These are phyloP conservation scores for Papilio polytes DNA, from an alignment of 1,140 invertebrate species.

Conservation along the genomic window DNA sequence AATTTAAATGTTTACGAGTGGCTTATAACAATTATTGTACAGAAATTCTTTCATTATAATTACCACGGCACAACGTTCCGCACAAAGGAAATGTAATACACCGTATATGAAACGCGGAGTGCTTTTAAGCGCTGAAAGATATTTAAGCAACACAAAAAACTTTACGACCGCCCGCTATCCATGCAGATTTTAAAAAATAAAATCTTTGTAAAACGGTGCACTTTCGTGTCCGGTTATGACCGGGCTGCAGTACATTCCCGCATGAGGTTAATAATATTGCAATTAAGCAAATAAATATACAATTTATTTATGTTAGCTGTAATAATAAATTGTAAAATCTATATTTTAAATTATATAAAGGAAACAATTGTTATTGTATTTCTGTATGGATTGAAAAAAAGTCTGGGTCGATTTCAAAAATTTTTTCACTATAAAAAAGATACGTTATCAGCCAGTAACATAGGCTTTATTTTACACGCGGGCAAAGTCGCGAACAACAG, in stretches of 20 bases:
- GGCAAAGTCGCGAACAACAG: no score
- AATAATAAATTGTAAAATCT: no score
- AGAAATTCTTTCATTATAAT: constrained; percentile 35
- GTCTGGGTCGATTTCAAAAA: no score
- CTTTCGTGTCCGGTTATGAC: constrained; percentile 12
- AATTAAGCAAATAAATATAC: not conserved
- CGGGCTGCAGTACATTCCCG: not conserved
- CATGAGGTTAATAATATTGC: not conserved
- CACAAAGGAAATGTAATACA: constrained; percentile 31
- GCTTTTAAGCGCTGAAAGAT: constrained; percentile 37
- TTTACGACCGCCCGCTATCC: constrained; percentile 30
- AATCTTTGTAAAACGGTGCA: constrained; percentile 21
- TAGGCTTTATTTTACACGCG: no score
- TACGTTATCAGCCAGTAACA: no score
- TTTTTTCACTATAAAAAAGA: no score
- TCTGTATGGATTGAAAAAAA: no score
- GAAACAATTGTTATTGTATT: no score
- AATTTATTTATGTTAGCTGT: not conserved
- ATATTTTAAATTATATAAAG: not conserved
- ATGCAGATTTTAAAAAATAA: constrained; percentile 30
- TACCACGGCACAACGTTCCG: constrained; percentile 18
- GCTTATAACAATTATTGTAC: constrained; percentile 31
- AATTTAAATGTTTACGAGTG: constrained; percentile 31
- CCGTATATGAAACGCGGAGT: constrained; percentile 19
- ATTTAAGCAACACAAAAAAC: constrained; percentile 37